These are phyloP conservation scores for Tetropium fuscum DNA, from an alignment of 2,888 invertebrate genomes.

Conservation along the genomic window DNA sequence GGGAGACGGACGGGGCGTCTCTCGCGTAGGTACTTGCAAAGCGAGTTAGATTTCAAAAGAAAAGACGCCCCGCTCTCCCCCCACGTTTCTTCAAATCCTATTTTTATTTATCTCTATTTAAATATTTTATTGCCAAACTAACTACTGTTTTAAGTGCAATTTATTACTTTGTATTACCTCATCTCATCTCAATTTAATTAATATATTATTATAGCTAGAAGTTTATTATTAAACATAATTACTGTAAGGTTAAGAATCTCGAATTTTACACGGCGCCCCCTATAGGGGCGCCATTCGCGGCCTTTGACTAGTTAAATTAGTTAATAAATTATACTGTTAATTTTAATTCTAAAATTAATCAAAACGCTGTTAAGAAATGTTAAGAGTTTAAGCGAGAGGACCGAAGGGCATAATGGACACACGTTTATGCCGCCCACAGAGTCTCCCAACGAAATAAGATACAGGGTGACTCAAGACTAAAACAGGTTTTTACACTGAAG, in stretches of 20 bases:
- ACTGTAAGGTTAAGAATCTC: conserved; percentile 50
- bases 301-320: conserved; percentile 57
- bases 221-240: conserved; percentile 39
- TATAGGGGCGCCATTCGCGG: conserved; percentile 51
- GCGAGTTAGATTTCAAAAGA: background rate
- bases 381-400: conserved; percentile 17
- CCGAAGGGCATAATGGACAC: conserved; percentile 1
- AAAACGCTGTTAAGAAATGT: conserved; percentile 19
- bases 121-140: conserved; percentile 61
- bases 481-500: no score
- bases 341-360: conserved; percentile 27
- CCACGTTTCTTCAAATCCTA: conserved; percentile 19
- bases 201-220: conserved; percentile 45
- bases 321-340: conserved; percentile 38
- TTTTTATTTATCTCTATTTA: conserved; percentile 33
- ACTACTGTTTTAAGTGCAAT: conserved; percentile 62
- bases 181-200: conserved; percentile 56
- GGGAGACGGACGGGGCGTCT: conserved; percentile 13
- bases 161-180: conserved; percentile 63
- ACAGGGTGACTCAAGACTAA: no score
- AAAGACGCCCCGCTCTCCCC: conserved; percentile 3
- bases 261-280: conserved; percentile 48
- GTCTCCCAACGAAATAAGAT: no score
- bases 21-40: background rate
- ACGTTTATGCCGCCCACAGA: no score